These are phyloP conservation scores for Aplidium turbinatum DNA, from an alignment of 23 tunicate genomes.

Conservation along the genomic window DNA sequence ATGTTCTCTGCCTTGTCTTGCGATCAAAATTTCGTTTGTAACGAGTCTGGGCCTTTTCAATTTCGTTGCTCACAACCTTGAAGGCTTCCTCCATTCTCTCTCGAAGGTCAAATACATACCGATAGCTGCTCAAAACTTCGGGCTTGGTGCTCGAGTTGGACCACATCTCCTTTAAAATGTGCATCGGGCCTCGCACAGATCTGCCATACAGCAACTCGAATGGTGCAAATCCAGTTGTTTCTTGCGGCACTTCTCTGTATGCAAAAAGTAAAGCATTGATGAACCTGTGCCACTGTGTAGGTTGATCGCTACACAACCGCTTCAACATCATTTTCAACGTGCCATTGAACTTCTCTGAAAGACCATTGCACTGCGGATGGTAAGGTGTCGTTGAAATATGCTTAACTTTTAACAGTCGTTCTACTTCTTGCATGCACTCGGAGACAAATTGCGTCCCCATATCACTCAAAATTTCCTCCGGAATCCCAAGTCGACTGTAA, in stretches of 20 bases:
- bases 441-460: constrained; percentile 24
- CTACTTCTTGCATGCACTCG: constrained; percentile 12
- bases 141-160: not conserved
- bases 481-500: constrained; percentile 31
- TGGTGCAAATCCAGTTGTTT: constrained; percentile 42
- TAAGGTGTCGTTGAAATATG: too few species aligned
- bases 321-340: too few species aligned
- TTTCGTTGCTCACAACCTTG: too few species aligned
- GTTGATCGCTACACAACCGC: constrained; percentile 11
- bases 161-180: constrained; percentile 21
- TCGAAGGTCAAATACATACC: too few species aligned
- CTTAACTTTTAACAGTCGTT: constrained; percentile 15
- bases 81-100: too few species aligned
- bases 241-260: constrained; percentile 46
- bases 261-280: constrained; percentile 15
- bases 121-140: constrained; percentile 11
- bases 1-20: too few species aligned
- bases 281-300: constrained; percentile 22
- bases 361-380: not conserved
- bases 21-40: too few species aligned
- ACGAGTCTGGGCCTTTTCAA: too few species aligned
- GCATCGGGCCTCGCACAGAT: constrained; percentile 32
- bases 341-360: constrained; percentile 2
- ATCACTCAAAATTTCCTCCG: constrained; percentile 23
- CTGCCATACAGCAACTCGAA: constrained; percentile 38